These are phyloP conservation scores for Erethizon dorsatum DNA, from an alignment of 2,797 vertebrate species.

Conservation along the genomic window DNA sequence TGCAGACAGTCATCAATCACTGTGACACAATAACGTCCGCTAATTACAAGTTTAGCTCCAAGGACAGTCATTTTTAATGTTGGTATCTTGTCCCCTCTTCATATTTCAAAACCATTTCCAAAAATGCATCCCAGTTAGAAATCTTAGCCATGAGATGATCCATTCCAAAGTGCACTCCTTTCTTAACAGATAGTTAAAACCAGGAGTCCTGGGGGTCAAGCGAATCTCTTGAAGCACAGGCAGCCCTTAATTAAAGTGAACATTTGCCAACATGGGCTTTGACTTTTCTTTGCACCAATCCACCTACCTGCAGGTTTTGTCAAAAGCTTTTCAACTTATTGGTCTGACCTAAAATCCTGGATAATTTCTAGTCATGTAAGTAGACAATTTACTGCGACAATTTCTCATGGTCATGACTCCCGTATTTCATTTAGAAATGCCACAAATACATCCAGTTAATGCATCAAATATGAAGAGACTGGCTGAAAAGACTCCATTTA, in stretches of 20 bases:
- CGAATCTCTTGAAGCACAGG: not conserved
- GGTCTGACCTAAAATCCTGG: constrained; percentile 74
- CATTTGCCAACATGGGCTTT: not conserved
- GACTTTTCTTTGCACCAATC: not conserved
- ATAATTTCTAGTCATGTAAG: constrained; percentile 57
- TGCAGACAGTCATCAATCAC: constrained; percentile 61
- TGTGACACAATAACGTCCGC: not conserved
- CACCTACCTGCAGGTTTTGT: not conserved
- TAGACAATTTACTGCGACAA: constrained; percentile 6
- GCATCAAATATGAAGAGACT: constrained; percentile 89
- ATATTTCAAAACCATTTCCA: constrained; percentile 61
- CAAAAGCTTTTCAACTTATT: constrained; percentile 56
- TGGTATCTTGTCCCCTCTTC: not conserved
- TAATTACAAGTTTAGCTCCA: constrained; percentile 67
- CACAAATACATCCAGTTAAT: constrained; percentile 85
- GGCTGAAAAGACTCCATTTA: constrained; percentile 80
- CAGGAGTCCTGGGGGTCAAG: not conserved
- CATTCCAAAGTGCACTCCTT: not conserved
- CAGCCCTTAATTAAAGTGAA: not conserved
- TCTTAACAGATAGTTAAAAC: constrained; percentile 53
- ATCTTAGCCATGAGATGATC: constrained; percentile 6
- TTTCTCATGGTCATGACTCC: constrained; percentile 69
- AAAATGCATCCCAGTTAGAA: constrained; percentile 34
- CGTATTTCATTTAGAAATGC: constrained; percentile 85
- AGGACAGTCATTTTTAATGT: constrained; percentile 48